Evolutionary conservation across 1,140 invertebrate species (phyloP), one percentile per base, ranked within the genome.

Genomic region (Brachionus calyciflorus): DNA sequence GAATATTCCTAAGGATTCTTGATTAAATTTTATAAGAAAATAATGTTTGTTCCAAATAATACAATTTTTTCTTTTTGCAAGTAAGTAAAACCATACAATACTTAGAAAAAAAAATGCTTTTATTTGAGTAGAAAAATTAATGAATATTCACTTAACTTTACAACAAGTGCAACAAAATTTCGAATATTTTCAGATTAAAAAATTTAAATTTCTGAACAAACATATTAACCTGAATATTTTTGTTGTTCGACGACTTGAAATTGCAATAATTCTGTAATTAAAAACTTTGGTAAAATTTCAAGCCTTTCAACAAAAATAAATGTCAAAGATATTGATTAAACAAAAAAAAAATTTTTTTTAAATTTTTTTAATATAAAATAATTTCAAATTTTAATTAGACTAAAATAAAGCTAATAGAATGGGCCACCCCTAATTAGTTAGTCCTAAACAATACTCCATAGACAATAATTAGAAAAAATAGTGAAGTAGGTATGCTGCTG

Each of bases 171-270:
- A 60, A 60, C 33, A 60, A 33, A 37, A 33, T 60, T 60, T 41
- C 19, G 33, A 60, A 60, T 10, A 60, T 37, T 37, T 60, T 60
- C 37, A n/a, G 55, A 60, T 60, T 60, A 37, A 21, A 49, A 60
- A 60, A 60, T 33, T n/a, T n/a, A n/a, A 41, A 37, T 44, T 17
- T 44, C 24, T 44, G 40, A 44, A 26, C 44, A 65, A 65, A 65
- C 60, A 65, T 44, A 65, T 65, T 65, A 65, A 65, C 60, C 60
- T 65, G 60, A 44, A 44, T 65, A 24, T 44, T 65, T n/a, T n/a
- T n/a, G n/a, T n/a, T n/a, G n/a, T 63, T 37, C 21, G 53, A 55
- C 53, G 53, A 33, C 28, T 33, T 33, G 37, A 60, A 40, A 60
- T 33, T 60, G 55, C 55, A 60, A 60, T 60, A 26, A 60, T 33